Evolutionary conservation across 2,888 invertebrate species (phyloP).

Genomic region (Mesorhabditis sp.): DNA sequence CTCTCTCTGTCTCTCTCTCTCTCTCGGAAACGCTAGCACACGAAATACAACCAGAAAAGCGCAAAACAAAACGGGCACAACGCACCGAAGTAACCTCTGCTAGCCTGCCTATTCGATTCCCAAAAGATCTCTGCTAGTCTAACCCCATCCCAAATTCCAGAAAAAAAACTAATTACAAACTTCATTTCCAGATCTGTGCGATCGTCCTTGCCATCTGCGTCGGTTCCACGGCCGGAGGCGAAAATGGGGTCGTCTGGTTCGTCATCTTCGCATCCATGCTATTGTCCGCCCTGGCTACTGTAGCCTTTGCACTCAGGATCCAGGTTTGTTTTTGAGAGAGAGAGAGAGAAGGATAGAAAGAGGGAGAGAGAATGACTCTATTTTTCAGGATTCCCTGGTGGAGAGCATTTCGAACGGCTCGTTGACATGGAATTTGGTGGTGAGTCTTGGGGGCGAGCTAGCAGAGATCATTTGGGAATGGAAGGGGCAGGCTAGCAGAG

Average conservation of each 20-base stretch:
- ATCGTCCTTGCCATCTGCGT: conserved; percentile 48
- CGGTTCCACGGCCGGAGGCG: conserved; percentile 45
- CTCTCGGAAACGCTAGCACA: no score
- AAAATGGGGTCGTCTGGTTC: conserved; percentile 54
- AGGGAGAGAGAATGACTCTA: no score
- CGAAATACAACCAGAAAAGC: no score
- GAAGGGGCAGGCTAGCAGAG: background rate
- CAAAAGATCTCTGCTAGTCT: no score
- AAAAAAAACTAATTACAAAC: no score
- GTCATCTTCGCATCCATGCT: conserved; percentile 37
- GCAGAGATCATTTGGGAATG: background rate
- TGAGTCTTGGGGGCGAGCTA: conserved; percentile 14
- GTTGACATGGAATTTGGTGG: conserved; percentile 50
- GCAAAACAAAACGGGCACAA: no score
- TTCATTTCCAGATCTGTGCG: conserved; percentile 40
- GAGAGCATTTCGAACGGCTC: conserved; percentile 45
- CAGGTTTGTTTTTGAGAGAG: conserved; percentile 9
- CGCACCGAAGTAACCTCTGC: no score
- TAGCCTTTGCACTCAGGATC: conserved; percentile 48
- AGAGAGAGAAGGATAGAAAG: background rate
- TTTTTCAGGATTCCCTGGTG: conserved; percentile 36
- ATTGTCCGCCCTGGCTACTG: conserved; percentile 47
- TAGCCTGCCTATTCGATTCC: no score
- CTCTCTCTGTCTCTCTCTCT: no score
- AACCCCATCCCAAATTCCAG: no score